Conservation (phyloP, 30 jellyfish, hydroid and myxozoan species). For the Turritopsis rubra region DNA sequence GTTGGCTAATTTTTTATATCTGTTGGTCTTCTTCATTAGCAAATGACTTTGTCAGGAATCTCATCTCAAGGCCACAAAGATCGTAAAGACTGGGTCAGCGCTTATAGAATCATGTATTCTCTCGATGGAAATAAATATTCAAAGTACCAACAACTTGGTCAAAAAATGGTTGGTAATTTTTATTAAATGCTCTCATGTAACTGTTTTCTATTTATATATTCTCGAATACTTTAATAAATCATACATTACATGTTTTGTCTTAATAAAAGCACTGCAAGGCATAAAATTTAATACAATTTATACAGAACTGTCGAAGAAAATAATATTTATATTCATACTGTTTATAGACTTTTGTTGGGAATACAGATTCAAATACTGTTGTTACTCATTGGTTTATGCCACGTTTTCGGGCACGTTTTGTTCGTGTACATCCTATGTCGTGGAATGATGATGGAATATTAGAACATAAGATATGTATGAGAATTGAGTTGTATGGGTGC, state of each 20-base stretch:
- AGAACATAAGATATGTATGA: conserved; percentile 73
- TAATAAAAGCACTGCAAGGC: too few species aligned
- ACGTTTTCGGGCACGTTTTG: conserved; percentile 57
- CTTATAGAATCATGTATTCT: conserved; percentile 46
- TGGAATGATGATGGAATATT: conserved; percentile 67
- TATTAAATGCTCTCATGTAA: neutral
- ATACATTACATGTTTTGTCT: too few species aligned
- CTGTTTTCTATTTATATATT: neutral
- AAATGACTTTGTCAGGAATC: conserved; percentile 55
- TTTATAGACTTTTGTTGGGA: conserved; percentile 60
- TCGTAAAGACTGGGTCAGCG: conserved; percentile 72
- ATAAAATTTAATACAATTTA: too few species aligned
- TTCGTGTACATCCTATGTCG: conserved; percentile 59
- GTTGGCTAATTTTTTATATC: neutral
- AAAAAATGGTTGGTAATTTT: conserved; percentile 39
- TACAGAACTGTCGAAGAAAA: neutral
- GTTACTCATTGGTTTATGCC: conserved; percentile 86
- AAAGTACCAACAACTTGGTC: conserved; percentile 52
- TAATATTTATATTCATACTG: neutral
- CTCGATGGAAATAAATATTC: conserved; percentile 48
- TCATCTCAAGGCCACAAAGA: conserved; percentile 88
- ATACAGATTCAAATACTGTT: conserved; percentile 57
- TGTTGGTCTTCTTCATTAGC: neutral
- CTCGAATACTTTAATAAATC: too few species aligned
- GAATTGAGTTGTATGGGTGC: conserved; percentile 89